Evolutionary conservation across 1,140 invertebrate genomes (phyloP), one percentile per base, ranked within the genome.

Genomic region (Goniozus legneri): DNA sequence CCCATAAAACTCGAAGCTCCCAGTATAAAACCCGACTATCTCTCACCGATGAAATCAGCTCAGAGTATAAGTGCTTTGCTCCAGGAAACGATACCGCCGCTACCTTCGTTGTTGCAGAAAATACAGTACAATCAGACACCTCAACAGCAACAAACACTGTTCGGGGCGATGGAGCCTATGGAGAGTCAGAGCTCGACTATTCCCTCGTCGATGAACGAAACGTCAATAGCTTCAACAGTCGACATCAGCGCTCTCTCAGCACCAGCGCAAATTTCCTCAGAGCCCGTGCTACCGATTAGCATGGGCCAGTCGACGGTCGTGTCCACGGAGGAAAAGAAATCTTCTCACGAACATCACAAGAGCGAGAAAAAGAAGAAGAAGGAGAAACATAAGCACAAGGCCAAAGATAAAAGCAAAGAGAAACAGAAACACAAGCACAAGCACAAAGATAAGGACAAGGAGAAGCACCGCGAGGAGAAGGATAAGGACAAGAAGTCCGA

Each of bases 341-440:
- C 72, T 10, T 27, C 24, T 53, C 65, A 69, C 12, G 71, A 77
- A 22, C 69, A 75, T 47, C 75, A 77, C 21, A 78, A 80, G 53
- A 78, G 79, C 48, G 75, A 79, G 27, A 80, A 82, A 61, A 84
- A 85, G 55, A 82, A 82, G 54, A 82, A 82, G 47, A 81, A 84
- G 53, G 81, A 86, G 38, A 82, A 83, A 52, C 81, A 83, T 52
- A 82, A 80, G 56, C 79, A 82, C 56, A 85, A 85, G 58, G 80
- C 84, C 36, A 84, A 84, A 54, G 80, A 82, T 15, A 84, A 82
- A 61, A 76, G 77, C 8, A 82, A 73, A 12, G 82, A 85, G 27
- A 82, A 84, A 47, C 78, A 82, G 39, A 82, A 81, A 49, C 77
- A 82, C 52, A 84, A 84, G 52, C 79, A 84, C 50, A 85, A 85